Base-by-base conservation (phyloP, 2,888 invertebrate genomes). In the Norana najaformis region DNA sequence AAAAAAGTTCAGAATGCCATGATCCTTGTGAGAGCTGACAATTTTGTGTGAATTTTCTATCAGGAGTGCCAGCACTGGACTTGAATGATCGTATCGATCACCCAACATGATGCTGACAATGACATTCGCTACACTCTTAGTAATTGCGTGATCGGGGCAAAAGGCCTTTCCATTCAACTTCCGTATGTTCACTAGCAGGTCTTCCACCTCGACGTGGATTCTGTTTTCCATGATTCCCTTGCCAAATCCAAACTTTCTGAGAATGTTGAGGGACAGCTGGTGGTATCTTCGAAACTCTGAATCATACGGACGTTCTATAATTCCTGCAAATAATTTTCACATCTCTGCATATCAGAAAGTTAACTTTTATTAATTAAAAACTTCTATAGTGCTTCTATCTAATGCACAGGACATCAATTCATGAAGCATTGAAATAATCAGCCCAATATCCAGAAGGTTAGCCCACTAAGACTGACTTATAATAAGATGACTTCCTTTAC, bases 201-300 rank as follows among this genome's bases (percentile, higher is more conserved):
- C 88, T 53, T 90, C 90, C 36, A 90, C 90, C 41, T 90, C 90
- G 3, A 89, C 16, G 11, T 36, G 47, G n/a, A 90, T 90, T 23
- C 88, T 41, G 30, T 20, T 34, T 53, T 90, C 90, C 90, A 90
- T 90, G 39, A 90, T 35, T 30, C 90, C 85, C 38, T 38, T 30
- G 35, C 90, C 90, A 37, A 90, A 90, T 30, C 90, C 90, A 89
- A 90, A 90, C 20, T 90, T 35, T 34, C 69, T 90, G 34, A 90
- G 82, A 88, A 90, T 88, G 39, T 41, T 69, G 53, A 90, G 88
- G 5, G 37, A 90, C 23, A 90, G 88, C 37, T 69, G 88, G 36
- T 88, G 90, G n/a, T 88, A 69, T 69, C n/a, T 90, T 35, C 88
- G 88, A 88, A 88, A 90, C 34, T 5, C 30, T 13, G 85, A 20